These are phyloP conservation scores for Apantesis nais DNA, from an alignment of 2,888 invertebrate species.

Conservation along the genomic window DNA sequence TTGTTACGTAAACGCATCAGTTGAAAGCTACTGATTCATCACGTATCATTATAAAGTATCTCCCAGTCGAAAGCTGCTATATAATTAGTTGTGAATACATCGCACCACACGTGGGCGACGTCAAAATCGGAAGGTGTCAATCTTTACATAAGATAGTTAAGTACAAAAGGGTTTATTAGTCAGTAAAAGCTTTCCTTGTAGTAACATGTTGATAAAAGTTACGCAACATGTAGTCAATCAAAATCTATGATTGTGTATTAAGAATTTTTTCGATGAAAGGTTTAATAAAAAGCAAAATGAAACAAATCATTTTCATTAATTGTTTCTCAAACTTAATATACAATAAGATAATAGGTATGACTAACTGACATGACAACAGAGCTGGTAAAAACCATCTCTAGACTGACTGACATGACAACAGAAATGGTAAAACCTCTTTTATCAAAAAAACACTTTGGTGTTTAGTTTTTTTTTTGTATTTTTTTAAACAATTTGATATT, in stretches of 20 bases:
- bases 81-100: slow-evolving; percentile 17
- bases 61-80: slow-evolving; percentile 27
- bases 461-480: neutral
- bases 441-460: neutral
- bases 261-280: neutral
- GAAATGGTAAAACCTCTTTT: too few species aligned
- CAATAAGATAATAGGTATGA: neutral
- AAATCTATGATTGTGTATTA: neutral
- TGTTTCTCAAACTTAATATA: neutral
- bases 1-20: slow-evolving; percentile 9
- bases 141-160: slow-evolving; percentile 34
- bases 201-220: neutral
- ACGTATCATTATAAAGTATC: slow-evolving; percentile 17
- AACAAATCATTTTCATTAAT: neutral
- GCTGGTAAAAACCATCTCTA: too few species aligned
- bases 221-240: neutral
- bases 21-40: slow-evolving; percentile 21
- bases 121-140: slow-evolving; percentile 31
- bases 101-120: slow-evolving; percentile 31
- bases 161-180: slow-evolving; percentile 2
- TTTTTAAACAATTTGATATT: neutral
- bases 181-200: neutral
- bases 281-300: neutral
- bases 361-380: neutral
- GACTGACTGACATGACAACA: neutral